Evolutionary conservation across 2,797 vertebrate genomes (phyloP).

Genomic region (Gymnoscopelus microlampas): DNA sequence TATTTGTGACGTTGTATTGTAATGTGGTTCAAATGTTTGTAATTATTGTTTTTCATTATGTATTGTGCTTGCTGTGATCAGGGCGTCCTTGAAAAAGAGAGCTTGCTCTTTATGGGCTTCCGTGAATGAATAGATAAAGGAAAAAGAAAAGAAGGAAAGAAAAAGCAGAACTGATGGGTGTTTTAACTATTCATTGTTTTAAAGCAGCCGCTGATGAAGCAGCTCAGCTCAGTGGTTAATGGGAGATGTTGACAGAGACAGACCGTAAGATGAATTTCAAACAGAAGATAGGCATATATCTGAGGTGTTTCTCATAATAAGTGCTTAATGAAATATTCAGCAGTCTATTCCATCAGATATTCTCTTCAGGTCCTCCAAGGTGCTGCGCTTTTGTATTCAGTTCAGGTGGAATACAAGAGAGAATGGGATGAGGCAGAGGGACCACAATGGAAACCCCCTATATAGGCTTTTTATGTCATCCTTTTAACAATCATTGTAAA

Average conservation of each 20-base stretch:
- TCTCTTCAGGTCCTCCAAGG: conserved; percentile 35
- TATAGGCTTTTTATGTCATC: too few species aligned
- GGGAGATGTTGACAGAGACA: conserved; percentile 27
- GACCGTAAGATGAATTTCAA: conserved; percentile 23
- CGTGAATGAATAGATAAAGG: too few species aligned
- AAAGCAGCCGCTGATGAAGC: conserved; percentile 48
- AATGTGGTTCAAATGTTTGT: too few species aligned
- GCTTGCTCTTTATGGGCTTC: too few species aligned
- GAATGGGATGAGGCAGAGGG: conserved; percentile 3
- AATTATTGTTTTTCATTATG: too few species aligned
- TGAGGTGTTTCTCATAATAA: conserved; percentile 44
- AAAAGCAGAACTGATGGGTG: conserved; percentile 20
- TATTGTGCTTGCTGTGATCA: too few species aligned
- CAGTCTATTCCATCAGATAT: conserved; percentile 48
- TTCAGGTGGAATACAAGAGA: conserved; percentile 11
- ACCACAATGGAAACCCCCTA: too few species aligned
- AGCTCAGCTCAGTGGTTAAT: conserved; percentile 46
- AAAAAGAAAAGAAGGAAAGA: too few species aligned
- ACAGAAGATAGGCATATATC: conserved; percentile 17
- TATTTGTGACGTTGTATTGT: too few species aligned
- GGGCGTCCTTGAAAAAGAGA: too few species aligned
- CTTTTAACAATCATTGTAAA: too few species aligned
- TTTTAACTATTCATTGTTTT: conserved; percentile 51
- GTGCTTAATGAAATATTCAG: conserved; percentile 69
- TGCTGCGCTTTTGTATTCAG: conserved; percentile 48